A percentile compares a stretch with the other conserved stretches of the same genome.
Evolutionary conservation across 2,797 vertebrate species (phyloP).

Genomic region (Ceyx erithaca): DNA sequence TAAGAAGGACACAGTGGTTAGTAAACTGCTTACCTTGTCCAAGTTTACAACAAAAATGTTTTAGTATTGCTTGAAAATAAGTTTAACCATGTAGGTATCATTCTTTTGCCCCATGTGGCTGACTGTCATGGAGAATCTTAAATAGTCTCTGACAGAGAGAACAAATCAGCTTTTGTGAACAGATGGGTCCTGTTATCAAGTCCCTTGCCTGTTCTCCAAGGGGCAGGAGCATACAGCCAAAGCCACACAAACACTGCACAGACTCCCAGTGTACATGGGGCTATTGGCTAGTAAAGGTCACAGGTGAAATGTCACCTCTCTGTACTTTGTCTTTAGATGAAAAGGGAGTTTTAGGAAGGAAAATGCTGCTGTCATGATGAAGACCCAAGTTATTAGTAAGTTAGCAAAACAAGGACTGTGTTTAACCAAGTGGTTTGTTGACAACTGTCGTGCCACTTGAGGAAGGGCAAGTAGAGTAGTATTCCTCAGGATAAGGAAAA

Average conservation of each 20-base stretch:
- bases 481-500: background rate
- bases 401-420: background rate
- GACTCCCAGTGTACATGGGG: fast-evolving
- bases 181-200: background rate
- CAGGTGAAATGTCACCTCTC: background rate
- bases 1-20: background rate
- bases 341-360: background rate
- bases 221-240: fast-evolving
- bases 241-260: background rate
- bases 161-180: background rate
- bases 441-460: background rate
- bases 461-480: background rate
- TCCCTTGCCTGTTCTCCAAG: background rate
- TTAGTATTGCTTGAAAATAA: background rate
- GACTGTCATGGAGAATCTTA: background rate
- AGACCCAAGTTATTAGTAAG: background rate
- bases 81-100: background rate
- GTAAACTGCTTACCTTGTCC: background rate
- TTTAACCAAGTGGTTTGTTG: background rate
- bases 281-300: background rate
- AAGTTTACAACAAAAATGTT: background rate
- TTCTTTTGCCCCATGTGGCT: background rate
- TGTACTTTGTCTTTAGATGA: background rate
- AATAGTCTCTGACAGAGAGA: background rate
- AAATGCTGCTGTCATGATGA: background rate